Conservation (phyloP, 2,888 invertebrate species). For the Torymus aiolomorphi region DNA sequence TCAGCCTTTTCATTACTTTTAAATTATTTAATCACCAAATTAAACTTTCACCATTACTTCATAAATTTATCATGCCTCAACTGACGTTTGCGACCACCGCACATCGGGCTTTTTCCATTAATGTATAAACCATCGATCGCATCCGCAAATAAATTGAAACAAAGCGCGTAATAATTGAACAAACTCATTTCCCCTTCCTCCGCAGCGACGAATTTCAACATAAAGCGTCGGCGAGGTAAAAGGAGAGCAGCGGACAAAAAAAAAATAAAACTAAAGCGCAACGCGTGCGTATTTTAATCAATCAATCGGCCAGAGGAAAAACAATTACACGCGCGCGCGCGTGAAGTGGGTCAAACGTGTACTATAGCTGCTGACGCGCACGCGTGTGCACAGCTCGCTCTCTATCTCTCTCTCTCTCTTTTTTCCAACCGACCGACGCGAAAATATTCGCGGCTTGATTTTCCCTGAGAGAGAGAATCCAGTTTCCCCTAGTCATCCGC, state of each 20-base stretch:
- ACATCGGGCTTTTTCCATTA: background rate
- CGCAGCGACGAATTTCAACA: too few species aligned
- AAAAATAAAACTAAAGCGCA: background rate
- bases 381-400: background rate
- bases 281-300: slow-evolving; percentile 29
- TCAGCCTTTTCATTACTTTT: too few species aligned
- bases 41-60: too few species aligned
- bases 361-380: background rate
- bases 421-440: background rate
- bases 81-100: too few species aligned
- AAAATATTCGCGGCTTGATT: slow-evolving; percentile 18
- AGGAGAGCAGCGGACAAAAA: too few species aligned
- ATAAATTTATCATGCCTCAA: too few species aligned
- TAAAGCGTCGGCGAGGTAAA: too few species aligned
- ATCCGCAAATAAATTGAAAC: too few species aligned
- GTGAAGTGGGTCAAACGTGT: slow-evolving; percentile 30
- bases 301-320: slow-evolving; percentile 32
- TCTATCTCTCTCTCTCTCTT: background rate
- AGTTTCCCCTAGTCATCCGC: background rate
- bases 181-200: background rate
- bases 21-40: too few species aligned
- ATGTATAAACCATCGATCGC: background rate
- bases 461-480: background rate
- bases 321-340: background rate
- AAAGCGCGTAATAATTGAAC: background rate